Base-by-base conservation (phyloP, 2,113 vertebrate genomes). In the Amia ocellicauda region DNA sequence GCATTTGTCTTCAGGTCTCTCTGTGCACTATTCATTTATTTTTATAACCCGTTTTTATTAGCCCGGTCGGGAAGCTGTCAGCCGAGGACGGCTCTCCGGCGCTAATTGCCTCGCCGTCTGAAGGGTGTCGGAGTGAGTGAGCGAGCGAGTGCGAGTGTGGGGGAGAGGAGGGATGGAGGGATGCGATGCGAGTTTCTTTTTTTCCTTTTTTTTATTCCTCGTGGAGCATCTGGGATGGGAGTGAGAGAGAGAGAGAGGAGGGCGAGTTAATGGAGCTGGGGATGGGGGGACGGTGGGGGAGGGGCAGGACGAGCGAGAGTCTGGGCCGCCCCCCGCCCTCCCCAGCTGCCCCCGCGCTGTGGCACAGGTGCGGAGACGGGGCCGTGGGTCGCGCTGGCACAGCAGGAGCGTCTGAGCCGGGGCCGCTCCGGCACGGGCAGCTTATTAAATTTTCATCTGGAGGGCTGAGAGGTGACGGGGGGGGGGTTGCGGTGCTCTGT, bases 361-460 rank as follows among this genome's bases (percentile, higher is more conserved):
- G 66, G 68, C 74, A 77, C 69, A 75, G 78, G 71, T 75, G 78
- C 73, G 74, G 60, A 67, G 40, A 66, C 51, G 53, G 66, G 72
- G 31, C 31, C 31, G 10, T 5, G 54, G 60, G 62, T 69, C 42
- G 80, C 73, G 73, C 77, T 79, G 79, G 80, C 84, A 79, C 86
- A 88, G 85, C 84, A 74, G 83, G 85, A 83, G 78, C 74, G 80
- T 83, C 80, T 86, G 79, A 85, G 84, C 78, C 51, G 78, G 80
- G 78, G 77, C 74, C 70, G 60, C 75, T 80, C 80, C 78, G 83
- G 81, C 80, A 81, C 70, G 77, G 73, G 71, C 74, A 69, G 64
- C 78, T 86, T 78, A 87, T 88, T 85, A 87, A 88, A 86, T 86
- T 88, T 88, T 85, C 77, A 88, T n/a, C 87, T 75, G 77, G 78